Percentiles rank a stretch among this genome's conserved stretches.
Conservation (phyloP, 2,113 vertebrate species). For the Hemiprocne comata region DNA sequence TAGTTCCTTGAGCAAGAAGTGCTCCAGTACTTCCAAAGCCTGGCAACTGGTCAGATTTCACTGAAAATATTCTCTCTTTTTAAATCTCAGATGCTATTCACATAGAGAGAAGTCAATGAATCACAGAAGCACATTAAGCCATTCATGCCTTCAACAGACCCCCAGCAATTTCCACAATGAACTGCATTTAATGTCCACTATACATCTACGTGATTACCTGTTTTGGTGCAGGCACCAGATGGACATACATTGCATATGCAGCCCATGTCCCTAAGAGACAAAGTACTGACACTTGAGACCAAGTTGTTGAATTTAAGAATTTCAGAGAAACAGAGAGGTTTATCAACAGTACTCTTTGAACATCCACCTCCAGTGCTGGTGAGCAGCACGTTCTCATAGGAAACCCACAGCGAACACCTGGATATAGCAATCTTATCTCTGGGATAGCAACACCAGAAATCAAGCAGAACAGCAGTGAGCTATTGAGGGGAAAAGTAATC, state of each 20-base stretch:
- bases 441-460: not conserved
- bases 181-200: not conserved
- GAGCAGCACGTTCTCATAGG: not conserved
- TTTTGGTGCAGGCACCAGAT: not conserved
- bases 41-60: not conserved
- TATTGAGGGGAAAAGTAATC: not conserved
- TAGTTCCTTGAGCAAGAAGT: not conserved
- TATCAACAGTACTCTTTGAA: not conserved
- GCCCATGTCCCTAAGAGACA: not conserved
- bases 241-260: not conserved
- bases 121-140: not conserved
- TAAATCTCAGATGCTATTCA: not conserved
- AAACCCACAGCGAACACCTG: not conserved
- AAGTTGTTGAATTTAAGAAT: not conserved
- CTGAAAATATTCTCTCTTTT: not conserved
- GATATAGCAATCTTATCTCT: not conserved
- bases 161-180: not conserved
- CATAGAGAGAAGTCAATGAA: not conserved
- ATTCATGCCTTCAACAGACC: not conserved
- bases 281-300: not conserved
- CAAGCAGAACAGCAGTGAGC: not conserved
- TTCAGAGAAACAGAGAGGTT: not conserved
- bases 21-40: not conserved
- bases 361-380: not conserved
- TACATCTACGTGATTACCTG: not conserved